phyloP scores from a whole-genome alignment of 2,888 invertebrate genomes.

The Euproctis similis region DNA sequence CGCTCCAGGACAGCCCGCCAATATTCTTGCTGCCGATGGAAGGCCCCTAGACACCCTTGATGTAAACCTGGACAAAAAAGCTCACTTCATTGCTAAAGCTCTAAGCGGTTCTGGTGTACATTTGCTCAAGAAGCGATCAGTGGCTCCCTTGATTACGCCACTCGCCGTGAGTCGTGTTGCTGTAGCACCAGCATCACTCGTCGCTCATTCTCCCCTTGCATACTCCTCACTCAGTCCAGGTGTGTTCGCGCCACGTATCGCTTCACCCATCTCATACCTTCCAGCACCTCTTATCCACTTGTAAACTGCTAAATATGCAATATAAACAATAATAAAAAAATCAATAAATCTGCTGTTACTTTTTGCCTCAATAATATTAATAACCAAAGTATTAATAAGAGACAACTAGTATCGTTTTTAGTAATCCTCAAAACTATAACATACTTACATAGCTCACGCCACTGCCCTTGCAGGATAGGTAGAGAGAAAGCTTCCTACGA shows the following conservation, averaged over 20 bases:
- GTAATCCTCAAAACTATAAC: no score
- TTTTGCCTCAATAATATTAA: no score
- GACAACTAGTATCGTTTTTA: no score
- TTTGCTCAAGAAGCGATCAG: slow-evolving; percentile 51
- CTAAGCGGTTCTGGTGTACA: slow-evolving; percentile 37
- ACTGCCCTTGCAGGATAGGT: no score
- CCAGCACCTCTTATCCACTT: slow-evolving; percentile 14
- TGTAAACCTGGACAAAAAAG: slow-evolving; percentile 62
- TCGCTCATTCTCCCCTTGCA: slow-evolving; percentile 29
- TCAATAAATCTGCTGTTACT: neutral
- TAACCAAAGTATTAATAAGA: no score
- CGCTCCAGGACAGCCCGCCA: slow-evolving; percentile 63
- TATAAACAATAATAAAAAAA: neutral
- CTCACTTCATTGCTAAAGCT: slow-evolving; percentile 56
- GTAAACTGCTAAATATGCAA: slow-evolving; percentile 12
- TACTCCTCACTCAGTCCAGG: slow-evolving; percentile 43
- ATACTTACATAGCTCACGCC: no score
- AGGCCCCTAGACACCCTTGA: slow-evolving; percentile 63
- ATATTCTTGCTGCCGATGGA: slow-evolving; percentile 56
- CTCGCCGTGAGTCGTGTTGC: slow-evolving; percentile 15
- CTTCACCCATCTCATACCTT: slow-evolving; percentile 1
- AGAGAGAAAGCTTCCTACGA: no score
- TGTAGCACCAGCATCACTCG: slow-evolving; percentile 23
- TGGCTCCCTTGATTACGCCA: slow-evolving; percentile 24
- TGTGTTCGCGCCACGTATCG: slow-evolving; percentile 6